Evolutionary conservation across 2,797 vertebrate genomes (phyloP).

Genomic region (Pachyuromys duprasi): DNA sequence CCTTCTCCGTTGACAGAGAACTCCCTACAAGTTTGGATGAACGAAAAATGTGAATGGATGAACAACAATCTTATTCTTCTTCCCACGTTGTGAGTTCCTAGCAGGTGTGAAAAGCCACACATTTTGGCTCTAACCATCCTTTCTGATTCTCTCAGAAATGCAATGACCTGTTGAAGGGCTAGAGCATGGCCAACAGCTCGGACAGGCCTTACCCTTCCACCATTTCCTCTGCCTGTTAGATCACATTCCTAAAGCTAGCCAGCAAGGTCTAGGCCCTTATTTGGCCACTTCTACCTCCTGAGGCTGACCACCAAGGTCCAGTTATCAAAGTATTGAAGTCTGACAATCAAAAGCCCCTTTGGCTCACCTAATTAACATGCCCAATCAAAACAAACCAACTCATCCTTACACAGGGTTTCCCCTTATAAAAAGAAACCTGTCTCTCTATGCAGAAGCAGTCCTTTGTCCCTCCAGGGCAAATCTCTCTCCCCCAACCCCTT

Average conservation of each 20-base stretch:
- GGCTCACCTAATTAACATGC: not conserved
- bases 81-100: accelerated
- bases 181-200: not conserved
- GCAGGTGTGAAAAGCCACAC: not conserved
- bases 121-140: not conserved
- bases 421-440: not conserved
- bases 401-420: not conserved
- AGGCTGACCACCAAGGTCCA: not conserved
- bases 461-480: not conserved
- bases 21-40: not conserved
- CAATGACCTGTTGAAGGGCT: not conserved
- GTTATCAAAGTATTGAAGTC: not conserved
- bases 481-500: not conserved
- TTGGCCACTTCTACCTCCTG: not conserved
- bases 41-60: not conserved
- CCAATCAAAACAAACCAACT: not conserved
- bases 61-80: not conserved
- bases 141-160: not conserved
- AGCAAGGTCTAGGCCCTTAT: not conserved
- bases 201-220: not conserved
- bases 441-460: not conserved
- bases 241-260: not conserved
- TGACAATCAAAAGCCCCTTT: not conserved
- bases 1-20: not conserved
- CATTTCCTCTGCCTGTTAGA: not conserved